Percentiles rank a stretch among this genome's conserved stretches.
phyloP scores from a whole-genome alignment of 2,797 vertebrate species.

The Furcifer pardalis region DNA sequence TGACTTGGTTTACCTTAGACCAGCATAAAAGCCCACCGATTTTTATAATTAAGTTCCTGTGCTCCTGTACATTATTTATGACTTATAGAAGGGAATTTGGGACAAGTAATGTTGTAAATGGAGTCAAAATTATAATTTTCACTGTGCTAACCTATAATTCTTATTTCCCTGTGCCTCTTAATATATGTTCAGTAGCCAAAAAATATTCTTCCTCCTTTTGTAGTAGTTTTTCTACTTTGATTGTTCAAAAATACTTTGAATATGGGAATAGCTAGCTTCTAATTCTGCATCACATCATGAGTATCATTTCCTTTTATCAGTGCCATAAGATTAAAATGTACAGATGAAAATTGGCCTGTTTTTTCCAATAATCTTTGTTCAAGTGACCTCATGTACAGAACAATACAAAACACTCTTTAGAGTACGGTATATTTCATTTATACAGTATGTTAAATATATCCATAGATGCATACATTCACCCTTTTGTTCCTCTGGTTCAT shows the following conservation, averaged over 20 bases:
- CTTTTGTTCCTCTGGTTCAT: constrained; percentile 33
- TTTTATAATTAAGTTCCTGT: constrained; percentile 44
- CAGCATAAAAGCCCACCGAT: not conserved
- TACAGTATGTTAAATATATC: constrained; percentile 14
- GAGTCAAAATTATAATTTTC: constrained; percentile 51
- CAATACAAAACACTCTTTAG: constrained; percentile 51
- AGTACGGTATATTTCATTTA: constrained; percentile 50
- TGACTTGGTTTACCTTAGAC: no score
- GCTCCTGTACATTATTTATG: constrained; percentile 26
- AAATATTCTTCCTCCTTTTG: constrained; percentile 1
- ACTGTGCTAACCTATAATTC: constrained; percentile 58
- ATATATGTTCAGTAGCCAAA: constrained; percentile 26
- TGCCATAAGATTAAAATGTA: constrained; percentile 53
- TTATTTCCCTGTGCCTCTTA: constrained; percentile 63
- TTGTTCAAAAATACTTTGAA: constrained; percentile 38
- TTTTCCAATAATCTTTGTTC: constrained; percentile 33
- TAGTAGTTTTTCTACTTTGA: constrained; percentile 12
- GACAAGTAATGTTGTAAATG: constrained; percentile 36
- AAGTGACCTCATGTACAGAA: constrained; percentile 52
- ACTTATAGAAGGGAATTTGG: constrained; percentile 47
- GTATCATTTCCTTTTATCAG: constrained; percentile 41
- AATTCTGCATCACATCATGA: constrained; percentile 32
- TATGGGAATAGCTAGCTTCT: constrained; percentile 46
- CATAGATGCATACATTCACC: constrained; percentile 13
- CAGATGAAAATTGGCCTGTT: constrained; percentile 42